Evolutionary conservation across 2,113 vertebrate species (phyloP).

Genomic region (Prochilodus magdalenae): DNA sequence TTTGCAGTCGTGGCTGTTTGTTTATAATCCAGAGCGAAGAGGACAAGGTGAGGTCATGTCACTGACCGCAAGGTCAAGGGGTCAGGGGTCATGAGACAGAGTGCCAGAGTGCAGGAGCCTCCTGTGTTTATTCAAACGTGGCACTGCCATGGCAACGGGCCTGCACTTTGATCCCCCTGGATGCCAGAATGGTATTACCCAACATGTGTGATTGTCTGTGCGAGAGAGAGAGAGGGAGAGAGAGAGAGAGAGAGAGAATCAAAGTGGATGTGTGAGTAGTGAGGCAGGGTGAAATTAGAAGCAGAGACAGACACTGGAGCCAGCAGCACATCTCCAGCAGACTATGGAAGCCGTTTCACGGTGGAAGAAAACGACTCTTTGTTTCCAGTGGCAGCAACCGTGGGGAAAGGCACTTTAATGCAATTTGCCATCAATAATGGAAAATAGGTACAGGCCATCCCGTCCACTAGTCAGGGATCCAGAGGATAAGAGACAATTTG

Average conservation of each 20-base stretch:
- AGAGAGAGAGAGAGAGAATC: neutral
- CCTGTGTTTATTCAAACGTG: conserved; percentile 60
- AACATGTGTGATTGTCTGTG: conserved; percentile 22
- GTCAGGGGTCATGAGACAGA: conserved; percentile 44
- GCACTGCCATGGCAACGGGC: conserved; percentile 27
- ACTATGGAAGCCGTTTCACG: conserved; percentile 34
- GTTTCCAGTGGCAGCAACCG: conserved; percentile 7
- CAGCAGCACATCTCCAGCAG: conserved; percentile 22
- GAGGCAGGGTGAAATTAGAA: conserved; percentile 39
- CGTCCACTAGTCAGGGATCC: conserved; percentile 11
- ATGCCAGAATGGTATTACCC: conserved; percentile 14
- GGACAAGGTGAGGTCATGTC: conserved; percentile 46
- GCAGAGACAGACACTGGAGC: conserved; percentile 22
- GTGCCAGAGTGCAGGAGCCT: conserved; percentile 49
- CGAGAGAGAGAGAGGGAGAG: neutral
- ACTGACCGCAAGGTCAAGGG: conserved; percentile 50
- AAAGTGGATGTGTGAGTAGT: conserved; percentile 3
- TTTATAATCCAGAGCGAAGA: conserved; percentile 35
- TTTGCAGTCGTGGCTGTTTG: conserved; percentile 27
- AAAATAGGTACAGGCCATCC: neutral
- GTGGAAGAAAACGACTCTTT: conserved; percentile 32
- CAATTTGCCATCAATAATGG: conserved; percentile 26
- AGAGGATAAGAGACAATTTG: neutral
- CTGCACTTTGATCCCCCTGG: conserved; percentile 35
- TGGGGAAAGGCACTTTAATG: conserved; percentile 3